Conservation (phyloP, 2,888 invertebrate species). For the Apamea sordens region DNA sequence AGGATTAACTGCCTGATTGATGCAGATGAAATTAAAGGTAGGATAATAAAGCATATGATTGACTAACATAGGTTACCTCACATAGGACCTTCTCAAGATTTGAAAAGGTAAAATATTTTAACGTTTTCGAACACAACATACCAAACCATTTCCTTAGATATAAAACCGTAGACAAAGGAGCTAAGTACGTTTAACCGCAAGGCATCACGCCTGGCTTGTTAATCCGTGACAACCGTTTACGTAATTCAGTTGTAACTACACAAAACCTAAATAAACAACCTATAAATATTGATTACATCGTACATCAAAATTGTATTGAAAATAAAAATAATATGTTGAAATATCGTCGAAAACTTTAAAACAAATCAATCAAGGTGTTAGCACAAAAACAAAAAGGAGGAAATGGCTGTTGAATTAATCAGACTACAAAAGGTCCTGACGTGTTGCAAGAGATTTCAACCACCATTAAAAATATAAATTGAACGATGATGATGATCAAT, state of each 20-base stretch:
- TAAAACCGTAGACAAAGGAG: slow-evolving; percentile 32
- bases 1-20: too few species aligned
- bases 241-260: slow-evolving; percentile 46
- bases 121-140: slow-evolving; percentile 2
- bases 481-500: neutral
- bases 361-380: neutral
- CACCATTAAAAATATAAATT: neutral
- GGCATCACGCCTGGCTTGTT: slow-evolving; percentile 41
- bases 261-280: slow-evolving; percentile 24
- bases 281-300: neutral
- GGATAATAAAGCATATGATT: neutral
- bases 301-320: neutral
- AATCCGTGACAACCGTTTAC: slow-evolving; percentile 55
- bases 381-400: neutral
- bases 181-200: slow-evolving; percentile 52
- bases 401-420: slow-evolving; percentile 7
- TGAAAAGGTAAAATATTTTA: neutral
- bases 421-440: neutral
- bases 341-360: neutral
- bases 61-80: neutral
- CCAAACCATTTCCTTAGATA: neutral
- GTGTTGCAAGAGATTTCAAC: neutral
- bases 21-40: too few species aligned
- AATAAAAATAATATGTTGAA: neutral
- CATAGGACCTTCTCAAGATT: neutral